Evolutionary conservation across 2,113 vertebrate species (phyloP).

Genomic region (Ranitomeya variabilis): DNA sequence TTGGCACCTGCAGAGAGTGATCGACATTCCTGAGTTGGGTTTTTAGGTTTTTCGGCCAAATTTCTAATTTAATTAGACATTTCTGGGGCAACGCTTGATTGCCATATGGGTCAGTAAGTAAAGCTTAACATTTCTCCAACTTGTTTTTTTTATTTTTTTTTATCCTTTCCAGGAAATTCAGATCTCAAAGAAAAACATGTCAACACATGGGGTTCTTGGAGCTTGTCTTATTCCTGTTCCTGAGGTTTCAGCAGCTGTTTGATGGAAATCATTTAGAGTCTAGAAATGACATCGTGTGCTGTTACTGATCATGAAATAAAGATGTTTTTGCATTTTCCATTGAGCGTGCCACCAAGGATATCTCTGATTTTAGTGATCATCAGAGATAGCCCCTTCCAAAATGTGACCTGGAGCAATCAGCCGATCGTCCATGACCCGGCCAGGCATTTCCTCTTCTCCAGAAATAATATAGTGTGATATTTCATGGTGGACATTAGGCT

Average conservation of each 20-base stretch:
- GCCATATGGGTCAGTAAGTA: slow-evolving; percentile 35
- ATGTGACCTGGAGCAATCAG: no score
- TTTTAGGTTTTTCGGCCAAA: background rate
- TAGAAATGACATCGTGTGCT: background rate
- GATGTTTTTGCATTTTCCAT: background rate
- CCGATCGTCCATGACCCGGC: no score
- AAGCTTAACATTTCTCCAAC: background rate
- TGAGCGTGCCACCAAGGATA: background rate
- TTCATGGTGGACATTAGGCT: no score
- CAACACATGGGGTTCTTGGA: background rate
- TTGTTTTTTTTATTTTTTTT: background rate
- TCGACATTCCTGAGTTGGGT: background rate
- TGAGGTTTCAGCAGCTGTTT: background rate
- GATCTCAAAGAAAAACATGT: slow-evolving; percentile 28
- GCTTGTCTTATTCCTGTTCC: slow-evolving; percentile 17
- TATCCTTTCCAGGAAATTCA: slow-evolving; percentile 34
- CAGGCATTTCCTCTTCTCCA: no score
- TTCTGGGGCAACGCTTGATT: background rate
- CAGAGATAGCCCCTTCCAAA: no score
- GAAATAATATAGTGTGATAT: no score
- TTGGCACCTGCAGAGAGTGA: slow-evolving; percentile 7
- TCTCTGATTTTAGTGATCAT: no score
- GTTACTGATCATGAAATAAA: background rate
- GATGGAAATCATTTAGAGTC: background rate
- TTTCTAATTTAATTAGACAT: slow-evolving; percentile 37